Conservation (phyloP, 2,797 vertebrate species). For the Lithobates sylvaticus region DNA sequence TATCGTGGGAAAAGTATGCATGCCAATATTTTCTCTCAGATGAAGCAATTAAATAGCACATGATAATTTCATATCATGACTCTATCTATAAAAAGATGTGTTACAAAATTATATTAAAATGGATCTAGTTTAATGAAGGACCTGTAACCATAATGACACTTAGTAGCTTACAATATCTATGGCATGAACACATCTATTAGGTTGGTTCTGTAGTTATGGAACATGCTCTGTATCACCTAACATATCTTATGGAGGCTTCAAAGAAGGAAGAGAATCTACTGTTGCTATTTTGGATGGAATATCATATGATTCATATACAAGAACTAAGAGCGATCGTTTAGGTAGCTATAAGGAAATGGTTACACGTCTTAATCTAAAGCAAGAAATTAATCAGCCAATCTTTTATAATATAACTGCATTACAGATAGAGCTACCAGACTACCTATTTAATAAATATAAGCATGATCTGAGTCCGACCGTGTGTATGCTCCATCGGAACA, state of each 20-base stretch:
- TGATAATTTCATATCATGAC: background rate
- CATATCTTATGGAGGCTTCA: conserved; percentile 19
- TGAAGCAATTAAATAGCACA: conserved; percentile 4
- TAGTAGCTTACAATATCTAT: background rate
- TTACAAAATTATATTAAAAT: background rate
- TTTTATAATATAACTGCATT: no score
- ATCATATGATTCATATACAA: conserved; percentile 21
- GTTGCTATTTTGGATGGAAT: conserved; percentile 12
- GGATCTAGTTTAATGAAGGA: background rate
- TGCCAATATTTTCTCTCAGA: background rate
- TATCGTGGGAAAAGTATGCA: conserved; percentile 19
- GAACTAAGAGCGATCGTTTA: background rate
- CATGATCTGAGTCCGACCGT: no score
- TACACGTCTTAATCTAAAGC: background rate
- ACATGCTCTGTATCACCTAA: conserved; percentile 25
- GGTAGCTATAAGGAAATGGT: conserved; percentile 8
- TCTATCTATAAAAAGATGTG: conserved; percentile 22
- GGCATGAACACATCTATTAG: background rate
- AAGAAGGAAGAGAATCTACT: background rate
- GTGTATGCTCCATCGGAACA: no score
- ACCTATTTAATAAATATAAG: no score
- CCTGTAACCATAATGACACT: background rate
- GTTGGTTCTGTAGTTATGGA: background rate
- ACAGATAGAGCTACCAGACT: background rate
- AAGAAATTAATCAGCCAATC: no score